Evolutionary conservation across 2,113 vertebrate genomes (phyloP).

Genomic region (Noctilio leporinus): DNA sequence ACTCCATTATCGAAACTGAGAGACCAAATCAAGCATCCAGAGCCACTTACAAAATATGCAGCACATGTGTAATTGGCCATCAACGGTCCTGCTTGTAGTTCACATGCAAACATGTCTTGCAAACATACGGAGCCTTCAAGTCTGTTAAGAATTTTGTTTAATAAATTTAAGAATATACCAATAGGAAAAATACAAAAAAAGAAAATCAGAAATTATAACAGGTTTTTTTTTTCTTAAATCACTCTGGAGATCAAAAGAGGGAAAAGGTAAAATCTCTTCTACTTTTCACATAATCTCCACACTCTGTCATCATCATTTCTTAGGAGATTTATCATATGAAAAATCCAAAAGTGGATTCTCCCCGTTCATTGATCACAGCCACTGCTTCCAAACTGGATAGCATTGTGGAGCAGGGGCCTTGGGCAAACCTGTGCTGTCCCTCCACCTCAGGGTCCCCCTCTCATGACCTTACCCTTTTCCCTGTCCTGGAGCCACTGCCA

Average conservation of each 20-base stretch:
- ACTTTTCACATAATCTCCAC: background rate
- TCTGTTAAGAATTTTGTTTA: background rate
- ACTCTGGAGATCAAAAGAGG: background rate
- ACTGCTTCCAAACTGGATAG: background rate
- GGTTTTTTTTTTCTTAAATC: background rate
- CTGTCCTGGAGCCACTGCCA: background rate
- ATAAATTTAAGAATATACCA: background rate
- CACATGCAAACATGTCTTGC: background rate
- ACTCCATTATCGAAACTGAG: background rate
- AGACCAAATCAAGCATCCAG: background rate
- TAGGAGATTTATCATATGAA: background rate
- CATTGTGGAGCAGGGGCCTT: background rate
- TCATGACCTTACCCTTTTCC: background rate
- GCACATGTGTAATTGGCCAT: background rate
- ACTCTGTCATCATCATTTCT: background rate
- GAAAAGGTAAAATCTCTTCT: background rate
- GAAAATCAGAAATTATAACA: background rate
- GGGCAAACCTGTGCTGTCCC: fast-evolving
- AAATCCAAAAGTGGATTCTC: background rate
- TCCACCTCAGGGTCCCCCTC: background rate
- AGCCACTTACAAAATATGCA: background rate
- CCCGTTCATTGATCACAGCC: background rate
- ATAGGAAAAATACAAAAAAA: background rate
- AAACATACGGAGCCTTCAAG: background rate
- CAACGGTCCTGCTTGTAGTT: background rate